phyloP scores from a whole-genome alignment of 2,888 invertebrate genomes.

The Spodoptera exigua region DNA sequence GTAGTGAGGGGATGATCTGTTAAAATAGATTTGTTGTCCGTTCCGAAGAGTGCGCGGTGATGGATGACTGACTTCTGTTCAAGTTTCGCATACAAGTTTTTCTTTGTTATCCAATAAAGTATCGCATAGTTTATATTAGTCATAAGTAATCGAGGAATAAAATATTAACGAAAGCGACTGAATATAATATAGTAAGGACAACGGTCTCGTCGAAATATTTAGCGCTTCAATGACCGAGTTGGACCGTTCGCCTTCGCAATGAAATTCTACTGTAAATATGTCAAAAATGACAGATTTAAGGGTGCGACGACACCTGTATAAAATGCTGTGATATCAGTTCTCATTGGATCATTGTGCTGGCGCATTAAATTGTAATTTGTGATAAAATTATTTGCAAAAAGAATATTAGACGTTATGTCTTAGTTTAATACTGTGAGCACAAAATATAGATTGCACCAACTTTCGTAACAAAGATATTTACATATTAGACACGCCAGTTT shows the following conservation, averaged over 20 bases:
- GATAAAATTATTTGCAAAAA: slow-evolving; percentile 48
- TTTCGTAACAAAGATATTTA: slow-evolving; percentile 38
- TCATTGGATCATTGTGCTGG: slow-evolving; percentile 72
- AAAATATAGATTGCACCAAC: slow-evolving; percentile 49
- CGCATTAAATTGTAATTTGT: slow-evolving; percentile 55
- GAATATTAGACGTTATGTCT: slow-evolving; percentile 11
- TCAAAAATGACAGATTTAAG: slow-evolving; percentile 68
- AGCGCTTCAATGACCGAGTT: slow-evolving; percentile 59
- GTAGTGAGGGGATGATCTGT: slow-evolving; percentile 84
- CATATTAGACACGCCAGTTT: slow-evolving; percentile 37
- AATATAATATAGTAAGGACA: slow-evolving; percentile 69
- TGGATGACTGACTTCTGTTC: slow-evolving; percentile 83
- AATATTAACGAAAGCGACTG: slow-evolving; percentile 81
- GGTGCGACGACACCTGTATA: slow-evolving; percentile 77
- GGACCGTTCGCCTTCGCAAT: slow-evolving; percentile 64
- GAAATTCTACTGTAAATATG: slow-evolving; percentile 67
- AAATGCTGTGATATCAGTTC: slow-evolving; percentile 89
- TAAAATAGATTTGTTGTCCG: slow-evolving; percentile 85
- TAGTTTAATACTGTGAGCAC: slow-evolving; percentile 35
- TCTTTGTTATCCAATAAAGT: slow-evolving; percentile 61
- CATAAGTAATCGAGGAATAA: slow-evolving; percentile 65
- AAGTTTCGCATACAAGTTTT: slow-evolving; percentile 71
- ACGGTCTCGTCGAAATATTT: slow-evolving; percentile 55
- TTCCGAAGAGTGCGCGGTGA: slow-evolving; percentile 81
- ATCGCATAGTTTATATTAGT: slow-evolving; percentile 75